Base-by-base conservation (phyloP, 2,888 invertebrate genomes). In the Drosophila peninsularis region DNA sequence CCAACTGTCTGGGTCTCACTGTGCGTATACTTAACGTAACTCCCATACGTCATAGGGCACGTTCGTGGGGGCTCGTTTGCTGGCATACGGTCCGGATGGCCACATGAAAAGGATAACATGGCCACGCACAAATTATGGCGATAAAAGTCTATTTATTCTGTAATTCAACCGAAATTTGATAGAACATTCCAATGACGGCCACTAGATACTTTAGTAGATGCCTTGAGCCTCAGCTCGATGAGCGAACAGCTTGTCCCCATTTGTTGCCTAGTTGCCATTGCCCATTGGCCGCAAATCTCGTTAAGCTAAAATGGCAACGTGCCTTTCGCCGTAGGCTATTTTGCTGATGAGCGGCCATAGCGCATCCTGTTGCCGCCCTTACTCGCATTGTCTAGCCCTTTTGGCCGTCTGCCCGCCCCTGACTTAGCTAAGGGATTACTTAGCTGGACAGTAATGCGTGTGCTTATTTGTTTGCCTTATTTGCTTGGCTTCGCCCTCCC, bases 141-240 rank as follows among this genome's bases (percentile, higher is more conserved):
- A 90, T 89, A 90, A 90, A 90, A 89, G 83, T 73, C 76, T 85
- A 90, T 90, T 90, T 88, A 85, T 81, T 78, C 78, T 69, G 85
- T 72, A 83, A 90, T 89, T 88, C 81, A 80, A 80, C 78, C 80
- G 72, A 88, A 88, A 88, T 85, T 85, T 88, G 77, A 88, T 86
- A 75, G 68, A 89, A 75, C 80, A 89, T 87, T 76, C 76, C 83
- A 75, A 81, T 81, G 89, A 58, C 64, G 67, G 55, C 63, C 50
- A 62, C 56, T 62, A 69, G 63, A 79, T 61, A 53, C 71, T 60
- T 39, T 21, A 24, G 41, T 27, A 14, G 32, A 34, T 63, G 34
- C 34, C 64, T 11, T 34, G 19, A 55, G 49, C 55, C 54, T 14
- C n/a, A 19, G n/a, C 24, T n/a, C 37, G 50, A 32, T 45, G 37